A percentile compares a stretch with the other conserved stretches of the same genome.
Conservation (phyloP, 2,888 invertebrate genomes). For the Acrocyrtus sp. region DNA sequence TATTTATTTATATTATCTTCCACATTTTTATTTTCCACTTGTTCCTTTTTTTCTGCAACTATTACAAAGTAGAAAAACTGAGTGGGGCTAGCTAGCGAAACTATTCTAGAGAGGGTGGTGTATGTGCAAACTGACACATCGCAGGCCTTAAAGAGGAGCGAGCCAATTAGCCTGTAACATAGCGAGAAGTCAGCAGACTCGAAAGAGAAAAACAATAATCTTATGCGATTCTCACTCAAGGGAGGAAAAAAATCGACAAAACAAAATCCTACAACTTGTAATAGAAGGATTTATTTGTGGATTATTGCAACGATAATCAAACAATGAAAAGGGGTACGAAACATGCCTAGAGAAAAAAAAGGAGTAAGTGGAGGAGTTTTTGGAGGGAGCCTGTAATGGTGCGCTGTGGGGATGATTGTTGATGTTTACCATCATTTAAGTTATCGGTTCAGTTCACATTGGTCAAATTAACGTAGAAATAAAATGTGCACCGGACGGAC, state of each 20-base stretch:
- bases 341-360: too few species aligned
- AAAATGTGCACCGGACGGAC: conserved; percentile 13
- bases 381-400: neutral
- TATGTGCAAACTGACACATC: neutral
- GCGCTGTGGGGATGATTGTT: too few species aligned
- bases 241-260: conserved; percentile 12
- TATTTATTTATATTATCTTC: too few species aligned
- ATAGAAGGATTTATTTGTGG: neutral
- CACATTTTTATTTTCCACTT: neutral
- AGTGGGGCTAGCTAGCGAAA: too few species aligned
- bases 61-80: neutral
- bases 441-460: conserved; percentile 35
- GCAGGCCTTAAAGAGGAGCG: conserved; percentile 10
- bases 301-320: neutral
- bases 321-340: too few species aligned
- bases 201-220: conserved; percentile 35
- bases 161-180: conserved; percentile 55
- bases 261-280: neutral
- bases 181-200: conserved; percentile 46
- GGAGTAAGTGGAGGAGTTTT: too few species aligned
- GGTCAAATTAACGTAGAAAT: conserved; percentile 4
- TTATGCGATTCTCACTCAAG: neutral
- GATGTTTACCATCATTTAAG: conserved; percentile 2
- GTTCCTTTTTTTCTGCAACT: neutral
- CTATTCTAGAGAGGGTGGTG: neutral